Evolutionary conservation across 2,113 vertebrate genomes (phyloP).

Genomic region (Rhinichthys klamathensis): DNA sequence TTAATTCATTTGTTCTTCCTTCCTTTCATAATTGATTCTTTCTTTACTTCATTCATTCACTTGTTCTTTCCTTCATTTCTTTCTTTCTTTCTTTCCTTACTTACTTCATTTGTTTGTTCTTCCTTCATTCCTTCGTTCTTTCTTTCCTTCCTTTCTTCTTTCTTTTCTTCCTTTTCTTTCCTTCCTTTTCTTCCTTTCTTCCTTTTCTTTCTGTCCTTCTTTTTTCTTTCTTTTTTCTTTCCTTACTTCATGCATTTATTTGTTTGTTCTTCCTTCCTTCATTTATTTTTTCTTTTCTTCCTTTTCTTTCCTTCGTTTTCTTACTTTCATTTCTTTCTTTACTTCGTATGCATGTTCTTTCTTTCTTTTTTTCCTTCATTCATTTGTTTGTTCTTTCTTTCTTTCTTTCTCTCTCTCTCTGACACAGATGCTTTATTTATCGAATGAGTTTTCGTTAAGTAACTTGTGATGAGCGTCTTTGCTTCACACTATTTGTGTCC

Average conservation of each 20-base stretch:
- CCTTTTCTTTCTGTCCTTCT: too few relatives aligned
- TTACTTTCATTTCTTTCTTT: neutral
- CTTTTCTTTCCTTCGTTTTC: too few relatives aligned
- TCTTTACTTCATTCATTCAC: too few relatives aligned
- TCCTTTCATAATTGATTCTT: too few relatives aligned
- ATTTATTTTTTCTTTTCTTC: neutral
- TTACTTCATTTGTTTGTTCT: too few relatives aligned
- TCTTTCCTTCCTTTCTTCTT: neutral
- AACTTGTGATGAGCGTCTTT: neutral
- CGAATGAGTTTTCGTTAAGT: neutral
- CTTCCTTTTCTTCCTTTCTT: too few relatives aligned
- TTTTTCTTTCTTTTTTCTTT: neutral
- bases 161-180: neutral
- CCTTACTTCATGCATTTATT: too few relatives aligned
- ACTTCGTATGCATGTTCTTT: neutral
- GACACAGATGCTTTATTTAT: neutral
- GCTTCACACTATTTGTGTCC: neutral
- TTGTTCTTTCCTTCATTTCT: too few relatives aligned
- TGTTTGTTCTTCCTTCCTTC: too few relatives aligned
- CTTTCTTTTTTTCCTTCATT: neutral
- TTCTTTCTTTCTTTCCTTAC: accelerated
- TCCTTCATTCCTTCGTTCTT: neutral
- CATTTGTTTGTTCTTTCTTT: neutral
- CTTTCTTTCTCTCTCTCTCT: neutral
- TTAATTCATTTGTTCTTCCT: too few relatives aligned